phyloP scores from a whole-genome alignment of 2,888 invertebrate genomes.

The Coenonympha arcania region DNA sequence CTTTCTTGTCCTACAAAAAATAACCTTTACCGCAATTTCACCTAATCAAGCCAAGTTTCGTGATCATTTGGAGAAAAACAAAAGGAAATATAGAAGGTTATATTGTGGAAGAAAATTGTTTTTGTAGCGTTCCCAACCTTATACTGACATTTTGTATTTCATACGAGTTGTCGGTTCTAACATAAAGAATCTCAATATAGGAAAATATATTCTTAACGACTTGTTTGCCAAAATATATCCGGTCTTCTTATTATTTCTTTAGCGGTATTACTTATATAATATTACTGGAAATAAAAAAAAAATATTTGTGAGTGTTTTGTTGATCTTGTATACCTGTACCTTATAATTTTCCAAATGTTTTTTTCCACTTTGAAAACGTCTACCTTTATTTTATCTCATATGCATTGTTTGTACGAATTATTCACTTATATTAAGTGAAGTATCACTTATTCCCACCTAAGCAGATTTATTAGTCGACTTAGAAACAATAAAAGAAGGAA shows the following conservation, averaged over 20 bases:
- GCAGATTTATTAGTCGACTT: no score
- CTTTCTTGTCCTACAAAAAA: background rate
- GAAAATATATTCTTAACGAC: conserved; percentile 27
- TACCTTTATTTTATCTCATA: no score
- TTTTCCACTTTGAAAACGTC: no score
- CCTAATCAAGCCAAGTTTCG: conserved; percentile 8
- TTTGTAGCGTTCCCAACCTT: conserved; percentile 33
- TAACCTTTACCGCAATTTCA: background rate
- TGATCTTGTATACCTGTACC: no score
- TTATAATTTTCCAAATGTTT: no score
- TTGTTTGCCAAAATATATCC: conserved; percentile 22
- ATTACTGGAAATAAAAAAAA: background rate
- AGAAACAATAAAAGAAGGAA: no score
- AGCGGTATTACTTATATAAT: background rate
- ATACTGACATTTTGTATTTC: conserved; percentile 30
- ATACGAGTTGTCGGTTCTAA: conserved; percentile 28
- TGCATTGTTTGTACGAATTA: no score
- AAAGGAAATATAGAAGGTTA: conserved; percentile 35
- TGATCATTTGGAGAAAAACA: conserved; percentile 22
- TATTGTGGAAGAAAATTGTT: conserved; percentile 42
- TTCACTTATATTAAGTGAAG: no score
- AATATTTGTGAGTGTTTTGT: background rate
- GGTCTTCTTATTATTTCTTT: conserved; percentile 2
- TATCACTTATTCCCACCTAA: no score
- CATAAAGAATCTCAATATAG: conserved; percentile 29